Evolutionary conservation across 2,797 vertebrate species (phyloP).

Genomic region (Micromesistius poutassou): DNA sequence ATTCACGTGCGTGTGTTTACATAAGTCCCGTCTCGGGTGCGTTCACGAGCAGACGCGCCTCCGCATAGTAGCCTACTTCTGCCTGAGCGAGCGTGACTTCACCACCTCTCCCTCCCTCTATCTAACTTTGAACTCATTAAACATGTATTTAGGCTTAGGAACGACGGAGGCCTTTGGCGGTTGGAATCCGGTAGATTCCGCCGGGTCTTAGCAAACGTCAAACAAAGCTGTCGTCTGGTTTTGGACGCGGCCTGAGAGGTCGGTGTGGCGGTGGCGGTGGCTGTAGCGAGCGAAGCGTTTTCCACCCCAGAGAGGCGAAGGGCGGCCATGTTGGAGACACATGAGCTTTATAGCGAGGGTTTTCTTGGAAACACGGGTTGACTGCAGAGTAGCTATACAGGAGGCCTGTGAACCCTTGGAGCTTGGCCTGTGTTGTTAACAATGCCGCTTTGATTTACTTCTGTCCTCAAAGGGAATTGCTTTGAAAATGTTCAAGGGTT

Average conservation of each 20-base stretch:
- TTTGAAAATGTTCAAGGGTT: background rate
- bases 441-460: too few relatives aligned
- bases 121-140: background rate
- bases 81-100: too few relatives aligned
- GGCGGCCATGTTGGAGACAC: slow-evolving; percentile 31
- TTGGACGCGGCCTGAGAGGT: background rate
- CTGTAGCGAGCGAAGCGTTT: background rate
- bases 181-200: background rate
- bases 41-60: background rate
- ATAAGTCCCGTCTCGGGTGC: too few relatives aligned
- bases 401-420: slow-evolving; percentile 15
- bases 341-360: slow-evolving; percentile 21
- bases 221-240: background rate
- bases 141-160: background rate
- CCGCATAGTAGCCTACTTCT: too few relatives aligned
- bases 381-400: slow-evolving; percentile 7
- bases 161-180: background rate
- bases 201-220: background rate
- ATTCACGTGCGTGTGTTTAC: background rate
- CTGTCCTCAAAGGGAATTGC: background rate
- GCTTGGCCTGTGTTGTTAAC: background rate
- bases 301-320: slow-evolving; percentile 18
- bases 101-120: background rate
- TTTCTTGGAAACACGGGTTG: slow-evolving; percentile 25
- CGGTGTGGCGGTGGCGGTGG: background rate